Base-by-base conservation (phyloP, 2,113 vertebrate species). In the Eira barbara region DNA sequence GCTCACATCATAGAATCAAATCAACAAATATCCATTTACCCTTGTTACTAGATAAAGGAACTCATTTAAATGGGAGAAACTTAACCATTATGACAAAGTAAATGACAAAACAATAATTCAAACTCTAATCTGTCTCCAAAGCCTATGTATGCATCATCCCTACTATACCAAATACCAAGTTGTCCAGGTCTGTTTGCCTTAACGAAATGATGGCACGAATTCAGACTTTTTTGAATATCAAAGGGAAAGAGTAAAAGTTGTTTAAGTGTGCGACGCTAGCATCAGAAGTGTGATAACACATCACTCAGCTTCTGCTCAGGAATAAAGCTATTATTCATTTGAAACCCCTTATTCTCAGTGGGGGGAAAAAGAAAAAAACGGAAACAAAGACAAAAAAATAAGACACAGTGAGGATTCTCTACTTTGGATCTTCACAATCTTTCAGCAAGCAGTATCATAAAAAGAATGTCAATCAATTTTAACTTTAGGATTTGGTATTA, bases 221-320 rank as follows among this genome's bases (percentile, higher is more conserved):
- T 67, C 4, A 34, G 86, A 85, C 18, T 34, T 0, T 69, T 84
- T 42, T 45, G 27, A 79, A 39, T 79, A 80, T 84, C 2, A 18
- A 29, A 76, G 9, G 79, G 71, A 94, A 94, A 95, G 90, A 97
- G 11, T 15, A 84, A 90, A 61, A 45, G 23, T 36, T 83, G n/a
- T 74, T 85, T 89, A 94, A 55, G 52, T 93, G 17, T 65, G 29
- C 89, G 67, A 23, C 11, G 31, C 39, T 92, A 78, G 94, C 47
- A 39, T 45, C 45, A 86, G 65, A 91, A 49, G 20, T 21, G 42
- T 78, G 42, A 92, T 45, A 9, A 96, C 25, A 39, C n/a, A 73
- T 1, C 11, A 82, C 47, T 69, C 18, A 61, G 25, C 3, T 63
- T 86, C 12, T 81, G n/a, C 39, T 39, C 49, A 69, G 36, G 55